Percentiles rank a stretch among this genome's conserved stretches.
Evolutionary conservation across 2,797 vertebrate genomes (phyloP).

Genomic region (Bradypodion ventrale): DNA sequence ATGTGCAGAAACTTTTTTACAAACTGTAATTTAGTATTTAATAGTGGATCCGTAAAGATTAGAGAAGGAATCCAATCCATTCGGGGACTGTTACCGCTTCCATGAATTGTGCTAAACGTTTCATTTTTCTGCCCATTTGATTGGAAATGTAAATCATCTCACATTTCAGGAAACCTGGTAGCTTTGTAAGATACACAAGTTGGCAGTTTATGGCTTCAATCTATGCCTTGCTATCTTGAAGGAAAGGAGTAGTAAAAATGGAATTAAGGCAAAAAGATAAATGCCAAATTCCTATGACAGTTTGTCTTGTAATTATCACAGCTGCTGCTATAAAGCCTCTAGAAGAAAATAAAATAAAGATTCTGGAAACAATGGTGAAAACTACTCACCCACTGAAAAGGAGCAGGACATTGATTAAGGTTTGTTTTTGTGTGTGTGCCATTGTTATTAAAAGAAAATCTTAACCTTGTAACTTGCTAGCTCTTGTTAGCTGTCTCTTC

Average conservation of each 20-base stretch:
- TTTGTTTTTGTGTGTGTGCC: slow-evolving; percentile 8
- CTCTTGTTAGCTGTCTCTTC: background rate
- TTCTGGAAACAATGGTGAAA: slow-evolving; percentile 59
- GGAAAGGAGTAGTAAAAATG: slow-evolving; percentile 69
- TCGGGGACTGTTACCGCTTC: slow-evolving; percentile 57
- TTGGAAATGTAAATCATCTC: slow-evolving; percentile 70
- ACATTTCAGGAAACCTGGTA: slow-evolving; percentile 58
- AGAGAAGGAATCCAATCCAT: slow-evolving; percentile 48
- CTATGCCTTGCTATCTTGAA: slow-evolving; percentile 61
- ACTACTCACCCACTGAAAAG: slow-evolving; percentile 18
- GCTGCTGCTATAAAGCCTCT: slow-evolving; percentile 65
- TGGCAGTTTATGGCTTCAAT: slow-evolving; percentile 64
- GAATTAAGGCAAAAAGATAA: slow-evolving; percentile 71
- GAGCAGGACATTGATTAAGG: slow-evolving; percentile 33
- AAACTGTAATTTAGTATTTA: slow-evolving; percentile 56
- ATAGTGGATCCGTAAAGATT: slow-evolving; percentile 58
- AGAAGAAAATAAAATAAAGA: slow-evolving; percentile 48
- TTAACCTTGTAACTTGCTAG: slow-evolving; percentile 20
- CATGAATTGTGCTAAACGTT: slow-evolving; percentile 55
- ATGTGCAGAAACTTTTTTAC: slow-evolving; percentile 41
- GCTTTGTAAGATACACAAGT: slow-evolving; percentile 52
- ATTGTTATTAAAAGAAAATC: slow-evolving; percentile 28
- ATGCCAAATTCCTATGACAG: slow-evolving; percentile 56
- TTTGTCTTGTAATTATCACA: slow-evolving; percentile 69
- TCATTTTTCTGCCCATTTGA: slow-evolving; percentile 60